These are phyloP conservation scores for Myotis davidii DNA, from an alignment of 2,113 vertebrate genomes.

Conservation along the genomic window DNA sequence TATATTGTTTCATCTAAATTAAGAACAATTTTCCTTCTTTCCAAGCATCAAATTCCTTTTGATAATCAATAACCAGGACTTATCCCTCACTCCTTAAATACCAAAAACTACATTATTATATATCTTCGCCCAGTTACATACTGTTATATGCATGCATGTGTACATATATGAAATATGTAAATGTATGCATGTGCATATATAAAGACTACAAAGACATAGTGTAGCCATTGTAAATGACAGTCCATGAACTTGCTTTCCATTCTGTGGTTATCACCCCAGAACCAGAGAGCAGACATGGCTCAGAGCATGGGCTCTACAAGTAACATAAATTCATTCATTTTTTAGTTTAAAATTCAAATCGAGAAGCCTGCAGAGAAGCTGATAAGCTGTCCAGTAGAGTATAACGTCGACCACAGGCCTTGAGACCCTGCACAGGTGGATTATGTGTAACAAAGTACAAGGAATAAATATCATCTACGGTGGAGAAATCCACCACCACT, in stretches of 20 bases:
- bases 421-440: slow-evolving; percentile 87
- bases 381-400: slow-evolving; percentile 89
- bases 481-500: slow-evolving; percentile 84
- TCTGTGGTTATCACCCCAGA: slow-evolving; percentile 77
- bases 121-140: neutral
- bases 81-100: neutral
- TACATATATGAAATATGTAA: neutral
- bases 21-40: neutral
- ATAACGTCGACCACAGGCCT: slow-evolving; percentile 84
- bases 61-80: neutral
- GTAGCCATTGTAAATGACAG: slow-evolving; percentile 71
- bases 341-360: slow-evolving; percentile 91
- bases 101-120: neutral
- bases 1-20: neutral
- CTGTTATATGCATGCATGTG: neutral
- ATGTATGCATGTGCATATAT: neutral
- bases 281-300: slow-evolving; percentile 66
- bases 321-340: slow-evolving; percentile 84
- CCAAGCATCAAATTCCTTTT: neutral
- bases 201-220: slow-evolving; percentile 38
- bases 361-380: slow-evolving; percentile 88
- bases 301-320: slow-evolving; percentile 77
- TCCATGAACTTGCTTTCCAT: slow-evolving; percentile 65
- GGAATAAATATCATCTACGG: slow-evolving; percentile 87
- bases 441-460: slow-evolving; percentile 89